Conservation (phyloP, 2,888 invertebrate genomes). For the Drosophila paramelanica region DNA sequence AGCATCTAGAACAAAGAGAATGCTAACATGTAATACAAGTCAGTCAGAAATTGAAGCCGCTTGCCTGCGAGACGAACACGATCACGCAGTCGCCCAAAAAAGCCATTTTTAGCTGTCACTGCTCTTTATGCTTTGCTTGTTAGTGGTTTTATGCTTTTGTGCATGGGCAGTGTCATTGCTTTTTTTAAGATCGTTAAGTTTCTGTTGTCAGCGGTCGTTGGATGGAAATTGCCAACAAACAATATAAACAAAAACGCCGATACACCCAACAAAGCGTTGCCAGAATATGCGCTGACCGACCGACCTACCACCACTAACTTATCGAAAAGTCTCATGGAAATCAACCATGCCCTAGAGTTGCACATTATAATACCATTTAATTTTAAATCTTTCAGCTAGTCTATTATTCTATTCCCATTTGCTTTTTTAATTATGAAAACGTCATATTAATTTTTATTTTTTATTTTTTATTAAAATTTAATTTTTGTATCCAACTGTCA, state of each 20-base stretch:
- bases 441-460: too few relatives aligned
- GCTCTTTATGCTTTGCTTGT: conserved; percentile 19
- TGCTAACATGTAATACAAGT: conserved; percentile 8
- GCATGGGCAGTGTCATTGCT: conserved; percentile 52
- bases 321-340: conserved; percentile 7
- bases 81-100: conserved; percentile 93
- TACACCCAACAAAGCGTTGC: conserved; percentile 26
- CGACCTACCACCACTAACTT: background rate
- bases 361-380: background rate
- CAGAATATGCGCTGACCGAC: conserved; percentile 6
- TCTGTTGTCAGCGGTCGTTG: conserved; percentile 9
- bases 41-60: conserved; percentile 23
- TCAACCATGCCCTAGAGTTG: background rate
- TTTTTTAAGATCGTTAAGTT: conserved; percentile 27
- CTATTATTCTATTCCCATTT: too few relatives aligned
- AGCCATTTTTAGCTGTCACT: conserved; percentile 87
- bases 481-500: too few relatives aligned
- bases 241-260: conserved; percentile 70
- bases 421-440: too few relatives aligned
- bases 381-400: too few relatives aligned
- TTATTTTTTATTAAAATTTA: too few relatives aligned
- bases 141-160: conserved; percentile 4
- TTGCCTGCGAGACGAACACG: conserved; percentile 92
- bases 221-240: conserved; percentile 64
- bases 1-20: conserved; percentile 88